A percentile compares a stretch with the other conserved stretches of the same genome.
phyloP scores from a whole-genome alignment of 1,140 invertebrate species.

The Drosophila burlai region DNA sequence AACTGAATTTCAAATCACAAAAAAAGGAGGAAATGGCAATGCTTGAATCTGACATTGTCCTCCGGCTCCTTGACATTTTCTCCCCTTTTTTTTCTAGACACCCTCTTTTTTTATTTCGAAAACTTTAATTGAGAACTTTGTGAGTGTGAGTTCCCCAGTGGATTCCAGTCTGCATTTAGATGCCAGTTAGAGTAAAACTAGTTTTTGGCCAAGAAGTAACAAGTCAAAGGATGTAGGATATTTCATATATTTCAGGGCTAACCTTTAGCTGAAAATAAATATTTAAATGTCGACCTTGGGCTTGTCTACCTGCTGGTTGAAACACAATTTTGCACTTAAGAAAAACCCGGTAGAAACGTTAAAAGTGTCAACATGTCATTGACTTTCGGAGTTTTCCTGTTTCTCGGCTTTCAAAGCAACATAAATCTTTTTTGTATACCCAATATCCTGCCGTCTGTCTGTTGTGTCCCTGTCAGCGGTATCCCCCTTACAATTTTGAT shows the following conservation, averaged over 20 bases:
- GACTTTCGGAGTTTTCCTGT: constrained; percentile 32
- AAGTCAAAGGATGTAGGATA: neutral
- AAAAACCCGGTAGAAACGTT: constrained; percentile 13
- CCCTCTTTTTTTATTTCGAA: constrained; percentile 17
- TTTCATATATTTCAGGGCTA: neutral
- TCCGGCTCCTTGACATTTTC: constrained; percentile 49
- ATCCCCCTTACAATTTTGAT: constrained; percentile 48
- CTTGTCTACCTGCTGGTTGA: constrained; percentile 13
- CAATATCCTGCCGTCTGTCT: constrained; percentile 29
- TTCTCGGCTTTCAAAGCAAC: constrained; percentile 34
- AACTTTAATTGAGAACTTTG: constrained; percentile 63
- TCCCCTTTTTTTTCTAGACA: constrained; percentile 35
- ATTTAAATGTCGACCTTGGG: constrained; percentile 14
- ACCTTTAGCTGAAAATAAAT: neutral
- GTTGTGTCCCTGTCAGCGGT: constrained; percentile 33
- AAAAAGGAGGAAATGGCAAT: constrained; percentile 37
- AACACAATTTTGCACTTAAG: constrained; percentile 47
- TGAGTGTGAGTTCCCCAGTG: constrained; percentile 48
- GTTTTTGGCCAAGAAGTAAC: neutral
- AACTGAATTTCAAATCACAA: constrained; percentile 73
- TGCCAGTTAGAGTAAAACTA: neutral
- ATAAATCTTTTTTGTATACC: constrained; percentile 21
- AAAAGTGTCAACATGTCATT: constrained; percentile 48
- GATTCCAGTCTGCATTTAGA: constrained; percentile 4
- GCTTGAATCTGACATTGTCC: constrained; percentile 63